Evolutionary conservation across 2,797 vertebrate genomes (phyloP), one percentile per base, ranked within the genome.

Genomic region (Trachops cirrhosus): DNA sequence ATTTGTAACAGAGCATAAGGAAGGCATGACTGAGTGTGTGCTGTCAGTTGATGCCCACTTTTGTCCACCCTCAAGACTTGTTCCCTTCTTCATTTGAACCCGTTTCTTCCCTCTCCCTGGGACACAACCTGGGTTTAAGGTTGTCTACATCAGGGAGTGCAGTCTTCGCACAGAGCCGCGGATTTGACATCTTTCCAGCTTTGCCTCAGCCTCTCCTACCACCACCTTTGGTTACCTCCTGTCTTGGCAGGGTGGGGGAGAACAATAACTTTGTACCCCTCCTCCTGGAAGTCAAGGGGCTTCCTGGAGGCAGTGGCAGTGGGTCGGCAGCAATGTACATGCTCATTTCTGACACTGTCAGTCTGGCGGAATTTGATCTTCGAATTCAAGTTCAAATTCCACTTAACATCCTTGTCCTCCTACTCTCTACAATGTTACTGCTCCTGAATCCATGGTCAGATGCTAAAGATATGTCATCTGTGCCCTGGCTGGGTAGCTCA

Each of bases 301-400:
- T 41, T 73, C 52, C 8, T 21, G 7, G 64, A n/a, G 32, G 12
- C 2, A 2, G 10, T n/a, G 57, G 59, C 50, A 1, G 50, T 16
- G n/a, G 5, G 50, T 29, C 67, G 8, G 2, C 26, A 26, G 52
- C 2, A 24, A 34, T 0, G 2, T 34, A 19, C 29, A 24, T 0
- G 6, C 59, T 77, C 24, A 2, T 77, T 32, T 57, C 70, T 32
- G 50, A 11, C 50, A 24, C 67, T 70, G 34, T 50, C 26, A 48
- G 32, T 34, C 48, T 34, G 21, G 68, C 4, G 24, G 64, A 41
- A 80, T 57, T 12, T 37, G 24, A 44, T n/a, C n/a, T n/a, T 26
- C 2, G 8, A 78, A 54, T 54, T 32, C 26, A 71, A 71, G 7
- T n/a, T n/a, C n/a, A n/a, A n/a, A n/a, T n/a, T 26, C 21, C 52